A percentile compares a stretch with the other conserved stretches of the same genome.
phyloP scores from a whole-genome alignment of 2,888 invertebrate species.

The Cistogaster globosa region DNA sequence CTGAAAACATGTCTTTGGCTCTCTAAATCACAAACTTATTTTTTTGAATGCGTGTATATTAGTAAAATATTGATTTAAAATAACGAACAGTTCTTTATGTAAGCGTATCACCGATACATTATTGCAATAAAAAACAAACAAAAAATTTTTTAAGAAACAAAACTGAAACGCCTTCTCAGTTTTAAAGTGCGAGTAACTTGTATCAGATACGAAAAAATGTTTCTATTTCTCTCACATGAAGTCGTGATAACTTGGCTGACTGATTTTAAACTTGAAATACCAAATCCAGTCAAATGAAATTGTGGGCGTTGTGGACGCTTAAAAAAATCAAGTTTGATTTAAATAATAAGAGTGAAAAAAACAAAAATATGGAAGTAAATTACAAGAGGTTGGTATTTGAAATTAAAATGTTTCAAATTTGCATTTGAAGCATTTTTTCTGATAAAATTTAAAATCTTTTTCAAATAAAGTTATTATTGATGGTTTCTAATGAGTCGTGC shows the following conservation, averaged over 20 bases:
- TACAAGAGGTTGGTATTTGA: not conserved
- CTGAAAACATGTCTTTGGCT: too few species aligned
- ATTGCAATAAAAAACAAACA: not conserved
- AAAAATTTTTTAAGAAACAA: not conserved
- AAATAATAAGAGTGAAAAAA: not conserved
- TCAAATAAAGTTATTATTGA: too few species aligned
- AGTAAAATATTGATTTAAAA: too few species aligned
- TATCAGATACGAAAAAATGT: conserved; percentile 12
- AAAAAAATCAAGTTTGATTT: conserved; percentile 21
- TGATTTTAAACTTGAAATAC: conserved; percentile 24
- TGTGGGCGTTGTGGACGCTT: conserved; percentile 44
- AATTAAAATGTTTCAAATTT: not conserved
- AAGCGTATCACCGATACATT: not conserved
- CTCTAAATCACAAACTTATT: too few species aligned
- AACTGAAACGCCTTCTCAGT: conserved; percentile 43
- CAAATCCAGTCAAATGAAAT: conserved; percentile 4
- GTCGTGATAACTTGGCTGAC: conserved; percentile 7
- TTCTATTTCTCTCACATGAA: not conserved
- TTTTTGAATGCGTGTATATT: too few species aligned
- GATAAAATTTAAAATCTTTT: too few species aligned
- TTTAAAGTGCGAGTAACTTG: conserved; percentile 55
- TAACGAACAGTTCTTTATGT: too few species aligned
- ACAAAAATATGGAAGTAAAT: not conserved
- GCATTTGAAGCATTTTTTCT: too few species aligned
- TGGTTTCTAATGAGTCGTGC: too few species aligned